Conservation (phyloP, 1,140 invertebrate genomes). For the Orius insidiosus region DNA sequence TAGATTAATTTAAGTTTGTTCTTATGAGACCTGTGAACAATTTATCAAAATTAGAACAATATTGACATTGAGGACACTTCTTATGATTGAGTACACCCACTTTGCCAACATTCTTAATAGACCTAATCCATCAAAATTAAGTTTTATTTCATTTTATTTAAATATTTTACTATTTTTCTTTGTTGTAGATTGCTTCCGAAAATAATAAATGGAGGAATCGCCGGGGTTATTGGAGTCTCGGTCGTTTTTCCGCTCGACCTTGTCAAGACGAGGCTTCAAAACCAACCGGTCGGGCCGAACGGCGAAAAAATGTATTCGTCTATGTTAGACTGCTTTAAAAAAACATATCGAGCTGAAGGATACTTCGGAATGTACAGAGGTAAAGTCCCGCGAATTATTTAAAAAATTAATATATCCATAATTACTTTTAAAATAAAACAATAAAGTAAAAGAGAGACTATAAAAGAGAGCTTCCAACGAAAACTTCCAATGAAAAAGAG, state of each 20-base stretch:
- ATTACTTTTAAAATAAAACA: too few relatives aligned
- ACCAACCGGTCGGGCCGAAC: conserved; percentile 77
- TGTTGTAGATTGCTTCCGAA: conserved; percentile 85
- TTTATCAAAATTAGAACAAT: too few relatives aligned
- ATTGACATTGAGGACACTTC: too few relatives aligned
- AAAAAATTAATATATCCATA: too few relatives aligned
- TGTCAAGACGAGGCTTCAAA: conserved; percentile 91
- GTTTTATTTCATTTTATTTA: background rate
- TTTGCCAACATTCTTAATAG: too few relatives aligned
- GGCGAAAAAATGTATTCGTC: conserved; percentile 83
- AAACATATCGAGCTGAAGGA: conserved; percentile 81
- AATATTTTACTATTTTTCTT: too few relatives aligned
- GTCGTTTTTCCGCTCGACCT: conserved; percentile 97
- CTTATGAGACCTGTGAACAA: too few relatives aligned
- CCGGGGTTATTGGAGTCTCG: conserved; percentile 96
- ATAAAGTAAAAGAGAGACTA: too few relatives aligned
- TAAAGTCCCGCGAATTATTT: conserved; percentile 18
- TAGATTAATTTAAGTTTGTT: too few relatives aligned
- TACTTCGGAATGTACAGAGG: conserved; percentile 96
- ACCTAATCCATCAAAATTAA: background rate
- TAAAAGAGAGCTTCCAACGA: too few relatives aligned
- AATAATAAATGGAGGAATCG: conserved; percentile 96
- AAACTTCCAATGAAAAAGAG: too few relatives aligned
- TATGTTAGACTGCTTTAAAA: conserved; percentile 93
- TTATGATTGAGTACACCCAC: too few relatives aligned